Evolutionary conservation across 1,140 invertebrate genomes (phyloP).

Genomic region (Caenorhabditis brenneri): DNA sequence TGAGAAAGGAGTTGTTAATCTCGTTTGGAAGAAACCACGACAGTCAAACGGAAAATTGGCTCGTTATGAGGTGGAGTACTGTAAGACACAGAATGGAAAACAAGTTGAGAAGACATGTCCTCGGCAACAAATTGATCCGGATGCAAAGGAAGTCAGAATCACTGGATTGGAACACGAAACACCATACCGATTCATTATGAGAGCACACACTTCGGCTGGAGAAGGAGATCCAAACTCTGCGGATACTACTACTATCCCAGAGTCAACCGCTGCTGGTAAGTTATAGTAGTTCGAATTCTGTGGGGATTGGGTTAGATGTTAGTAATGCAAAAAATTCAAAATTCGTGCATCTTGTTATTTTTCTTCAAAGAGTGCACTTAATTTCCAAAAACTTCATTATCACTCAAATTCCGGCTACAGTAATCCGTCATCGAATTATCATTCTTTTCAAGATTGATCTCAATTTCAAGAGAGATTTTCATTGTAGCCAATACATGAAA

Average conservation of each 20-base stretch:
- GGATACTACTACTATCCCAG: conserved; percentile 66
- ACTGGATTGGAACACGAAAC: conserved; percentile 63
- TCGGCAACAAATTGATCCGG: not conserved
- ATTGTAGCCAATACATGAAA: no score
- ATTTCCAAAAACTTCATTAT: no score
- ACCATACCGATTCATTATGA: conserved; percentile 66
- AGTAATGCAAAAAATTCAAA: no score
- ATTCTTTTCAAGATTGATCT: no score
- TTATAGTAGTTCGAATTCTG: no score
- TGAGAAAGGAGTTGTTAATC: conserved; percentile 69
- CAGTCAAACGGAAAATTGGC: conserved; percentile 84
- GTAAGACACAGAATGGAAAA: conserved; percentile 44
- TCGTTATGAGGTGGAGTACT: conserved; percentile 48
- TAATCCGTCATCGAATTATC: no score
- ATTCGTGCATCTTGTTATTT: no score
- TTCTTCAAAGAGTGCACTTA: no score
- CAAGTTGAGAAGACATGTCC: conserved; percentile 42
- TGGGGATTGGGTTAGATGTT: no score
- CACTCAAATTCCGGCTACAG: no score
- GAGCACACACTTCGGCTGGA: conserved; percentile 62
- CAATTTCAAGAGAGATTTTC: no score
- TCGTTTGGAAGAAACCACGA: conserved; percentile 85
- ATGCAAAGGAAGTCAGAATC: conserved; percentile 44
- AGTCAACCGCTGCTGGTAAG: conserved; percentile 60
- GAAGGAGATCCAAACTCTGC: conserved; percentile 67